A percentile compares a stretch with the other conserved stretches of the same genome.
These are phyloP conservation scores for Acipenser ruthenus DNA, from an alignment of 2,797 vertebrate species.

Conservation along the genomic window DNA sequence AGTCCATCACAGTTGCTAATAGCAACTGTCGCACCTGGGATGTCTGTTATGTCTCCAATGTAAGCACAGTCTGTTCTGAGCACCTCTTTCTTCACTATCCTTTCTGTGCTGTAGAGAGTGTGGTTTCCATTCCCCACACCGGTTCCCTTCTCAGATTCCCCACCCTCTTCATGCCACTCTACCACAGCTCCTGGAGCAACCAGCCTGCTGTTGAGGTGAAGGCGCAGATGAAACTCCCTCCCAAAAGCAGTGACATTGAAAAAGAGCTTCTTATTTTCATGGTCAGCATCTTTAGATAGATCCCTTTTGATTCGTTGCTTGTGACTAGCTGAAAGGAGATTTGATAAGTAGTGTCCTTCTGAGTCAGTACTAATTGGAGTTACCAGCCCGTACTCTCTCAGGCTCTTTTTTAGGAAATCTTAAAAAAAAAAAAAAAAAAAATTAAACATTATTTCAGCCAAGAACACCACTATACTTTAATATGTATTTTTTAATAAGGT, in stretches of 20 bases:
- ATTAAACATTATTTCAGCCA: too few species aligned
- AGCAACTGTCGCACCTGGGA: slow-evolving; percentile 83
- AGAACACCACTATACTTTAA: too few species aligned
- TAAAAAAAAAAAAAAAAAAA: slow-evolving; percentile 13
- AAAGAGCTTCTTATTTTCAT: slow-evolving; percentile 55
- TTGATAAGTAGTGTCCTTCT: slow-evolving; percentile 80
- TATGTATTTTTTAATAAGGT: too few species aligned
- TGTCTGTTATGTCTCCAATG: slow-evolving; percentile 83
- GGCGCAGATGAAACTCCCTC: slow-evolving; percentile 83
- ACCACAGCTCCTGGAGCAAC: slow-evolving; percentile 78
- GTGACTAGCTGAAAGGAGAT: slow-evolving; percentile 74
- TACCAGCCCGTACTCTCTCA: slow-evolving; percentile 77
- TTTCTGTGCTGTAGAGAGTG: slow-evolving; percentile 28
- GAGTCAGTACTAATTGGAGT: slow-evolving; percentile 81
- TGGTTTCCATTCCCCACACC: slow-evolving; percentile 26
- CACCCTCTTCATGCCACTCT: slow-evolving; percentile 77
- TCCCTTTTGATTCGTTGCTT: slow-evolving; percentile 75
- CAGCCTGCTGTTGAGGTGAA: slow-evolving; percentile 70
- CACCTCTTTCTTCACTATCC: slow-evolving; percentile 68
- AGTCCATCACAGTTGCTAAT: slow-evolving; percentile 97
- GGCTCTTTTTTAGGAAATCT: slow-evolving; percentile 57
- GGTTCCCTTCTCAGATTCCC: slow-evolving; percentile 36
- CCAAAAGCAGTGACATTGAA: slow-evolving; percentile 91
- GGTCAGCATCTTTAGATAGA: slow-evolving; percentile 33
- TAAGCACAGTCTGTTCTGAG: slow-evolving; percentile 86